Percentiles rank a stretch among this genome's conserved stretches.
These are phyloP conservation scores for Sipha maydis DNA, from an alignment of 2,888 invertebrate species.

Conservation along the genomic window DNA sequence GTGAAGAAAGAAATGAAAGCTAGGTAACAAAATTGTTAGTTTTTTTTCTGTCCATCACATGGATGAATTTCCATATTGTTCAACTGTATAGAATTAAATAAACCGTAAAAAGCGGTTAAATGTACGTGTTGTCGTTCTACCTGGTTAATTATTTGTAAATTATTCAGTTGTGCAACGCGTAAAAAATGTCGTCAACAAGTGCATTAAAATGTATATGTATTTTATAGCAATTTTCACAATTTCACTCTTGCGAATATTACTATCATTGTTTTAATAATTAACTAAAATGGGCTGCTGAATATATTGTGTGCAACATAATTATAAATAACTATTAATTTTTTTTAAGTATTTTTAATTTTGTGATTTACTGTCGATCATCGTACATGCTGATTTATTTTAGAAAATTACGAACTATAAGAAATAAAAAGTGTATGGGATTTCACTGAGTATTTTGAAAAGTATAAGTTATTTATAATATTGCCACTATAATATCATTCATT, in stretches of 20 bases:
- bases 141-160: constrained; percentile 59
- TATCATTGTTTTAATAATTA: not conserved
- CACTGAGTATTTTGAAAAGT: no score
- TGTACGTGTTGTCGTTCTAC: constrained; percentile 51
- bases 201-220: not conserved
- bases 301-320: not conserved
- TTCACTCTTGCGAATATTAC: not conserved
- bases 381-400: no score
- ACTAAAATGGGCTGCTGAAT: not conserved
- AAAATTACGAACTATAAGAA: no score
- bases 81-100: constrained; percentile 49
- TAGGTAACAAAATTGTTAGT: constrained; percentile 23
- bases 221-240: constrained; percentile 6
- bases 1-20: constrained; percentile 58
- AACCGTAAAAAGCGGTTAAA: constrained; percentile 61
- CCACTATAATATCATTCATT: no score
- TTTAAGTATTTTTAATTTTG: not conserved
- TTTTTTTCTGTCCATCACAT: constrained; percentile 24
- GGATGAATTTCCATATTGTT: constrained; percentile 53
- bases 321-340: not conserved
- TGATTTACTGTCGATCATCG: no score
- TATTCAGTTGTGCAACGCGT: constrained; percentile 45
- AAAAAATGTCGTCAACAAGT: constrained; percentile 13
- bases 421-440: no score
- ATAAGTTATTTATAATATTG: no score